Base-by-base conservation (phyloP, 2,888 invertebrate species). In the Yponomeuta cagnagella region DNA sequence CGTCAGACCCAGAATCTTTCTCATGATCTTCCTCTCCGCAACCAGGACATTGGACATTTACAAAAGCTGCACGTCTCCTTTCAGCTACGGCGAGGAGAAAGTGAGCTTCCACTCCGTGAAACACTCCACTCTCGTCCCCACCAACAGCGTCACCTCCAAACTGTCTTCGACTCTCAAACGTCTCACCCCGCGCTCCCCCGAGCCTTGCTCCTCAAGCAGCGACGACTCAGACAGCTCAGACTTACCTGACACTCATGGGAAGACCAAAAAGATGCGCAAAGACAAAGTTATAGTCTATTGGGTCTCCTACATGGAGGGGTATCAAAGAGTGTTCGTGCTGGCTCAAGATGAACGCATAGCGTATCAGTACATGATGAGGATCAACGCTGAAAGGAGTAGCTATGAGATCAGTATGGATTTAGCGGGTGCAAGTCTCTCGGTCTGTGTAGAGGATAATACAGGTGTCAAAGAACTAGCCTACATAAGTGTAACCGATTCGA, bases 251-350 rank as follows among this genome's bases (percentile, higher is more conserved):
- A 87, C 84, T 68, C 88, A 90, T 23, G 81, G 84, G 0, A 88
- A 93, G 74, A 87, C 88, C 65, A 94, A 94, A 76, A 94, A 95
- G 82, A 94, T 95, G 73, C 93, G 95, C 71, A 95, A 94, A 80
- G 96, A 96, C 80, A 96, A 96, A 82, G 95, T 96, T 5, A 89
- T 94, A 0, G 95, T 97, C 10, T 96, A 96, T 84, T 97, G 97
- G 96, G 93, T 96, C 63, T 96, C 96, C 6, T 96, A 95, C 80
- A 93, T 95, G 84, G 96, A 96, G 73, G 95, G 94, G 0, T 93
- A 94, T 68, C 97, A 97, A 83, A 89, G 96, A 77, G 95, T 95
- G 0, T 90, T 96, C 71, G 92, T 96, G 23, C 93, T 97, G 77
- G 95, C 96, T 0, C 96, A 96, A 82, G 96, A 96, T 73, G 94